Evolutionary conservation across 1,140 invertebrate species (phyloP).

Genomic region (Lamellibrachia luymesi): DNA sequence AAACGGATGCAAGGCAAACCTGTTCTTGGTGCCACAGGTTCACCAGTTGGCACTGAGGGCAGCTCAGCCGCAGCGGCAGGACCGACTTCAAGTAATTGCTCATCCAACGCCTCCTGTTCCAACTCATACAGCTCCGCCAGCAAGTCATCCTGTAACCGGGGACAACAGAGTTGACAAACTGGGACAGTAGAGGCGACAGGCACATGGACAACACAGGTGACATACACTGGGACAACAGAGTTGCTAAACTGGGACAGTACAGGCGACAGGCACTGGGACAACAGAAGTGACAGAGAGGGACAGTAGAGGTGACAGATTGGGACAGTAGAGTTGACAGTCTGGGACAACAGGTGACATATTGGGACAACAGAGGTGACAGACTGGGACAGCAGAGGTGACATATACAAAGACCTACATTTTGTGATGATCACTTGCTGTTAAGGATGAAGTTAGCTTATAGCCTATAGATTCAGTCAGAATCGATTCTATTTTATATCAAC

Average conservation of each 20-base stretch:
- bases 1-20: not conserved
- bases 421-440: not conserved
- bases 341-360: no score
- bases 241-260: no score
- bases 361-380: no score
- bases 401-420: no score
- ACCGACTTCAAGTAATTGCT: constrained; percentile 62
- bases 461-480: not conserved
- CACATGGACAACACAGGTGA: no score
- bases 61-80: constrained; percentile 52
- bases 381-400: no score
- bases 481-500: not conserved
- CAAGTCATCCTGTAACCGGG: constrained; percentile 60
- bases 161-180: not conserved
- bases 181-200: not conserved
- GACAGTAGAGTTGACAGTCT: no score
- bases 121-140: constrained; percentile 63
- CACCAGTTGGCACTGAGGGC: constrained; percentile 51
- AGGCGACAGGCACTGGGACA: no score
- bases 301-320: no score
- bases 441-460: not conserved
- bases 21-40: constrained; percentile 37
- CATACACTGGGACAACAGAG: no score
- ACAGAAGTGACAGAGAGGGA: no score
- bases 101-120: constrained; percentile 68